Evolutionary conservation across 2,113 vertebrate genomes (phyloP).

Genomic region (Pavo muticus): DNA sequence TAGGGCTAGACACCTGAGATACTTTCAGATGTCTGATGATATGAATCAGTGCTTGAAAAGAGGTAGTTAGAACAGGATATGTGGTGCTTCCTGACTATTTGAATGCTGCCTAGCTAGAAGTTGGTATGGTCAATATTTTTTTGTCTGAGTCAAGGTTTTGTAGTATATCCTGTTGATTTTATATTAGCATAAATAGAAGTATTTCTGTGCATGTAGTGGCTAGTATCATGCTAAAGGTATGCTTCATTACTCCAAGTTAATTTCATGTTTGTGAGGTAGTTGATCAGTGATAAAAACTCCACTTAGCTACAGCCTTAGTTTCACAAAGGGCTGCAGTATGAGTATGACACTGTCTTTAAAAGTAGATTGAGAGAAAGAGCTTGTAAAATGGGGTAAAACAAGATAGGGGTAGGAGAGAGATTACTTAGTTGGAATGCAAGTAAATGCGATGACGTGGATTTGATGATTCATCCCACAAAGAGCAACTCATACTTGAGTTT

Average conservation of each 20-base stretch:
- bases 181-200: neutral
- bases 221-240: fast-evolving
- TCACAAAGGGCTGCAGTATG: neutral
- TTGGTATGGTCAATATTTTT: fast-evolving
- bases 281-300: neutral
- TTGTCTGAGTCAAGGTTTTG: neutral
- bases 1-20: neutral
- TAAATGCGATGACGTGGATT: neutral
- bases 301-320: neutral
- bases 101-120: neutral
- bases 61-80: neutral
- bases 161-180: fast-evolving
- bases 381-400: neutral
- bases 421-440: neutral
- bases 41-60: neutral
- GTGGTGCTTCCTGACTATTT: neutral
- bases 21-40: neutral
- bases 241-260: neutral
- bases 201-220: neutral
- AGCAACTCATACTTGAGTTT: neutral
- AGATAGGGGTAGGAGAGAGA: neutral
- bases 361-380: neutral
- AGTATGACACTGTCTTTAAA: neutral
- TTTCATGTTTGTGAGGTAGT: neutral
- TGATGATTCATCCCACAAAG: neutral